Percentiles rank a stretch among this genome's conserved stretches.
These are phyloP conservation scores for Vireo griseus DNA, from an alignment of 2,797 vertebrate genomes.

Conservation along the genomic window DNA sequence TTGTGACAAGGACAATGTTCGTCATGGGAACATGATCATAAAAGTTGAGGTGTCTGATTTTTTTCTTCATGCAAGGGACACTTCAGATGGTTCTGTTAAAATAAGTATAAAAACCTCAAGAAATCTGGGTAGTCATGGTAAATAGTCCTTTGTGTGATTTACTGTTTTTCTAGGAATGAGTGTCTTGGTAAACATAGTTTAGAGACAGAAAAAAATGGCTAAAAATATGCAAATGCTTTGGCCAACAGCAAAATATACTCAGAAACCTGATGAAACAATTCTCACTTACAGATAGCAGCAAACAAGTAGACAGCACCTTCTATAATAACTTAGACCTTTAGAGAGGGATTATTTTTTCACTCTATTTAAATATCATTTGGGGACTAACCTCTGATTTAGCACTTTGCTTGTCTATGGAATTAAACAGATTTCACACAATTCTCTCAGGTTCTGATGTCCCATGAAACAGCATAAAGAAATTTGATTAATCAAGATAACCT, in stretches of 20 bases:
- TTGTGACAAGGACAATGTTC: neutral
- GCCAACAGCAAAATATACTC: neutral
- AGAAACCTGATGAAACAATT: neutral
- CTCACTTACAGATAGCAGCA: neutral
- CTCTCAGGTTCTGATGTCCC: neutral
- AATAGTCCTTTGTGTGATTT: neutral
- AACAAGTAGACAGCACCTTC: neutral
- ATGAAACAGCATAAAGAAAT: neutral
- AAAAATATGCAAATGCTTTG: neutral
- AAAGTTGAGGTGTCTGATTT: neutral
- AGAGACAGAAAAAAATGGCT: neutral
- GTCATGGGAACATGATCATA: neutral
- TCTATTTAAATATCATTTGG: neutral
- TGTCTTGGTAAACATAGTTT: neutral
- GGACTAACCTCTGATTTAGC: neutral
- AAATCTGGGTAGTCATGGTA: neutral
- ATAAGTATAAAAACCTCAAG: neutral
- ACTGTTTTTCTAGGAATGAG: neutral
- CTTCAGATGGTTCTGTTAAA: neutral
- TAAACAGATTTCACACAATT: neutral
- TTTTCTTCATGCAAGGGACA: neutral
- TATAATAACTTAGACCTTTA: neutral
- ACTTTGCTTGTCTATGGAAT: neutral
- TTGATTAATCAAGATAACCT: neutral
- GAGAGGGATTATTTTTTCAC: neutral